Evolutionary conservation across 2,797 vertebrate genomes (phyloP).

Genomic region (Poeciliopsis gracilis): DNA sequence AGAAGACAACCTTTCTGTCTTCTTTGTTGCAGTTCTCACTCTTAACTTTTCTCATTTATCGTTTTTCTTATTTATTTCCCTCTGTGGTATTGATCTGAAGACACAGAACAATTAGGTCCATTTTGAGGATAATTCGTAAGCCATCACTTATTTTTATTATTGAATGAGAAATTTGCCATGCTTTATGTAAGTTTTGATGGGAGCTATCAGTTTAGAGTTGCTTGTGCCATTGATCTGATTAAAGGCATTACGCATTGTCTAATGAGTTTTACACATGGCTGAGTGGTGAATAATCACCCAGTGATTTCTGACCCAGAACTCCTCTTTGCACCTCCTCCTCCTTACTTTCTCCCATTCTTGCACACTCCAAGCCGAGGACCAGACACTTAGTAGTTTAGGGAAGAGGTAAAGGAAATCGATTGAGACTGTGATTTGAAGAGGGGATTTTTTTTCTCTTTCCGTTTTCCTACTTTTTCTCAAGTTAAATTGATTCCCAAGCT

Average conservation of each 20-base stretch:
- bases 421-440: constrained; percentile 76
- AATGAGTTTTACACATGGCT: constrained; percentile 99
- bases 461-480: constrained; percentile 39
- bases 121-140: constrained; percentile 78
- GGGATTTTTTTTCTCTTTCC: constrained; percentile 60
- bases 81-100: constrained; percentile 74
- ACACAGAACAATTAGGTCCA: constrained; percentile 77
- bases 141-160: constrained; percentile 77
- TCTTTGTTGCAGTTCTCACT: constrained; percentile 32
- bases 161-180: constrained; percentile 84
- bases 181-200: constrained; percentile 83
- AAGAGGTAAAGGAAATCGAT: constrained; percentile 82
- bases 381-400: constrained; percentile 65
- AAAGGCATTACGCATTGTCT: constrained; percentile 98
- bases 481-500: constrained; percentile 79
- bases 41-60: constrained; percentile 71
- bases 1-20: constrained; percentile 1
- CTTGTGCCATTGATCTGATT: constrained; percentile 95
- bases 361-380: constrained; percentile 59
- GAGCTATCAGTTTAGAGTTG: constrained; percentile 78
- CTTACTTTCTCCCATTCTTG: constrained; percentile 81
- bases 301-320: constrained; percentile 84
- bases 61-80: constrained; percentile 57
- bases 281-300: constrained; percentile 95
- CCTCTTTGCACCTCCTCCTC: constrained; percentile 73